Percentiles rank a stretch among this genome's conserved stretches.
These are phyloP conservation scores for Corythornis leucogaster DNA, from an alignment of 2,797 vertebrate genomes.

Conservation along the genomic window DNA sequence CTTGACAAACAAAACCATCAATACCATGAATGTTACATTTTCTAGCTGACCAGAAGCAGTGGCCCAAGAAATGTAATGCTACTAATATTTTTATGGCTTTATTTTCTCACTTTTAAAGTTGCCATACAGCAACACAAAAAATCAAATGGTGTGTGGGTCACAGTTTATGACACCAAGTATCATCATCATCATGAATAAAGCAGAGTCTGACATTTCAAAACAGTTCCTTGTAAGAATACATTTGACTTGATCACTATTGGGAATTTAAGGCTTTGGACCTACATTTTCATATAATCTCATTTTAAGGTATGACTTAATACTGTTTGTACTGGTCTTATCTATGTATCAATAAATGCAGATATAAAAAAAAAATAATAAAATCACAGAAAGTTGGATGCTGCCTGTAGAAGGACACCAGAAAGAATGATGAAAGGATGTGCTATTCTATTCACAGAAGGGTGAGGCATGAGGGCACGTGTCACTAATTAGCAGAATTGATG, in stretches of 20 bases:
- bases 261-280: background rate
- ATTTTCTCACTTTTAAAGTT: slow-evolving; percentile 18
- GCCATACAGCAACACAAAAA: background rate
- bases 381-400: background rate
- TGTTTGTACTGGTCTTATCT: background rate
- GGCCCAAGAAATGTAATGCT: slow-evolving; percentile 29
- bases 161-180: background rate
- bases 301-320: background rate
- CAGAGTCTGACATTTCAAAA: background rate
- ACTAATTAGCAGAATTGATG: background rate
- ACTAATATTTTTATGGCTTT: slow-evolving; percentile 8
- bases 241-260: background rate
- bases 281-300: background rate
- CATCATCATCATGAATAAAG: background rate
- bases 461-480: background rate
- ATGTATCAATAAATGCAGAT: background rate
- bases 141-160: background rate
- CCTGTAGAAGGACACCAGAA: background rate
- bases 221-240: background rate
- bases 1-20: slow-evolving; percentile 5
- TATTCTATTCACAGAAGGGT: background rate
- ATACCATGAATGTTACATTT: slow-evolving; percentile 10
- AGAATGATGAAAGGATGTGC: background rate
- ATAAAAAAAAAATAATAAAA: background rate
- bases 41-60: background rate